Conservation (phyloP, 2,113 vertebrate species). For the Nymphicus hollandicus region DNA sequence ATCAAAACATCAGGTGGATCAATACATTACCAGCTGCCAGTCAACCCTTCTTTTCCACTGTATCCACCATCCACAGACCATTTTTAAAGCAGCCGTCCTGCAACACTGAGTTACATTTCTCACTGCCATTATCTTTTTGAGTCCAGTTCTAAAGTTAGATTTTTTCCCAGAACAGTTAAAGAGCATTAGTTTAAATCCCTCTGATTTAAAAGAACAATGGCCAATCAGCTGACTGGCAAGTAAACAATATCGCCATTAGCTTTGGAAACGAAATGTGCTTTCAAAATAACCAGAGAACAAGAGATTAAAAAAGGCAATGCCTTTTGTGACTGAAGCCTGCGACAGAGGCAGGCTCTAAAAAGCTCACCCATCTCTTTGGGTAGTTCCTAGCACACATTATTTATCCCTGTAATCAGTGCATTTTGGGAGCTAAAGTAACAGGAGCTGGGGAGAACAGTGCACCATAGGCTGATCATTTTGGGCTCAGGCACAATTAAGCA, state of each 20-base stretch:
- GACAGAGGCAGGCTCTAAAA: neutral
- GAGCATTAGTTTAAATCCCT: neutral
- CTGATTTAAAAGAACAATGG: slow-evolving; percentile 15
- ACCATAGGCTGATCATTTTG: neutral
- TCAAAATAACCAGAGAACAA: slow-evolving; percentile 9
- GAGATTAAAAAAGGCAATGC: neutral
- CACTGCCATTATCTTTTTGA: neutral
- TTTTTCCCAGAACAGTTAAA: slow-evolving; percentile 52
- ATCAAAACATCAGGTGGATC: neutral
- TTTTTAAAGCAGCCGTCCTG: neutral
- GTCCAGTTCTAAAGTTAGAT: neutral
- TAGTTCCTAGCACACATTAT: neutral
- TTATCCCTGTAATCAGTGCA: neutral
- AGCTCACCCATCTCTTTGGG: slow-evolving; percentile 11
- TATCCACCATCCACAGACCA: neutral
- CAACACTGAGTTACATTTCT: neutral
- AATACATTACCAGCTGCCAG: neutral
- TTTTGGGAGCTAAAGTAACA: neutral
- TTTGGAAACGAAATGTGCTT: slow-evolving; percentile 20
- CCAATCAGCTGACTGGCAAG: slow-evolving; percentile 12
- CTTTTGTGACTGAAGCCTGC: neutral
- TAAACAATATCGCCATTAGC: neutral
- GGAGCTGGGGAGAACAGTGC: neutral
- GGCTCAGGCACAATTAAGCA: neutral
- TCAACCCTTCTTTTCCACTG: neutral